These are phyloP conservation scores for Drosophila kanapiae DNA, from an alignment of 1,140 invertebrate species.

Conservation along the genomic window DNA sequence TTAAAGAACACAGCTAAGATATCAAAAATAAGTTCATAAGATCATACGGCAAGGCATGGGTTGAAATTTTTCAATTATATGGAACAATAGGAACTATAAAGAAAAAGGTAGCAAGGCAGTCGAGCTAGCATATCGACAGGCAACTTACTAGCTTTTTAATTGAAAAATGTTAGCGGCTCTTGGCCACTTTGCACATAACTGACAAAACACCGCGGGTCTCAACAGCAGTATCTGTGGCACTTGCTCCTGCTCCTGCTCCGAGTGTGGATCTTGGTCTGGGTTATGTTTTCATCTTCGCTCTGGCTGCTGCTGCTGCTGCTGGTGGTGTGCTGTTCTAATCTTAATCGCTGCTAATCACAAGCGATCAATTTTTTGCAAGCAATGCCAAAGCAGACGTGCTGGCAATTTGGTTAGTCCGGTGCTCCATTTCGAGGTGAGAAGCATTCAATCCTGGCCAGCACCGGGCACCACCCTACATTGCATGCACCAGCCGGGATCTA, in stretches of 20 bases:
- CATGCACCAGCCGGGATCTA: conserved; percentile 26
- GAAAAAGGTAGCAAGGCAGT: conserved; percentile 29
- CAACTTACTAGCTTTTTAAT: conserved; percentile 68
- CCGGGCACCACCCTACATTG: conserved; percentile 36
- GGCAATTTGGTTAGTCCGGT: conserved; percentile 61
- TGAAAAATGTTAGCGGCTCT: conserved; percentile 82
- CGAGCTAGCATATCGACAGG: conserved; percentile 31
- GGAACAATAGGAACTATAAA: background rate
- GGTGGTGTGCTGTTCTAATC: conserved; percentile 68
- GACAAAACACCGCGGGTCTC: conserved; percentile 79
- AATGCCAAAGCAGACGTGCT: conserved; percentile 67
- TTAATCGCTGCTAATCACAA: conserved; percentile 81
- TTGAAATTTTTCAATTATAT: background rate
- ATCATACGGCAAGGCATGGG: too few species aligned
- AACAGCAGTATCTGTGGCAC: conserved; percentile 46
- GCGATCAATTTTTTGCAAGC: conserved; percentile 71
- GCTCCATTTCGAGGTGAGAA: conserved; percentile 79
- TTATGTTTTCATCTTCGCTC: conserved; percentile 49
- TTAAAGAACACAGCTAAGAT: background rate
- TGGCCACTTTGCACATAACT: conserved; percentile 80
- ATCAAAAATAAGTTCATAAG: background rate
- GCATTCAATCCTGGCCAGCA: conserved; percentile 68
- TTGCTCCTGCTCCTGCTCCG: conserved; percentile 14
- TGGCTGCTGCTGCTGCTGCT: conserved; percentile 19
- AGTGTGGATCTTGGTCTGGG: conserved; percentile 31